Conservation (phyloP, 2,797 vertebrate genomes). For the Malurus splendens region DNA sequence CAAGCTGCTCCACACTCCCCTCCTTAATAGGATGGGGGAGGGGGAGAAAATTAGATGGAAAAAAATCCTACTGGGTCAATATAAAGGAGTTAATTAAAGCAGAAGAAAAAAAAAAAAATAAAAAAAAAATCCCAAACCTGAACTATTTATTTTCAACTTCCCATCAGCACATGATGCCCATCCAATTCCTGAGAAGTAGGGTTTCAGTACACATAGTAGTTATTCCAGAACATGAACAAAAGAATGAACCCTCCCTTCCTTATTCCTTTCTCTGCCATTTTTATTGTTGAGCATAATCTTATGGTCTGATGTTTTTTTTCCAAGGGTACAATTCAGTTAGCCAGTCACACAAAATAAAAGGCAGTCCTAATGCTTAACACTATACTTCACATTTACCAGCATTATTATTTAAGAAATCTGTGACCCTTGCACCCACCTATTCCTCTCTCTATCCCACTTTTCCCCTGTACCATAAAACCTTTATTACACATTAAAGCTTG, state of each 20-base stretch:
- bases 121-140: neutral
- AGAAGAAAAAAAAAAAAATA: neutral
- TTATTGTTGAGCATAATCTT: neutral
- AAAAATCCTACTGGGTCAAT: neutral
- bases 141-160: neutral
- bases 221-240: neutral
- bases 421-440: neutral
- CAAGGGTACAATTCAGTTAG: neutral
- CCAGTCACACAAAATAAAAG: neutral
- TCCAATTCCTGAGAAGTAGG: fast-evolving
- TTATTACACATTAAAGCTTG: neutral
- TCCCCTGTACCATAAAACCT: neutral
- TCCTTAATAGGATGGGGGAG: neutral
- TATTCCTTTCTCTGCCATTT: neutral
- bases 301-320: neutral
- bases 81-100: neutral
- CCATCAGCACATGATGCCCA: neutral
- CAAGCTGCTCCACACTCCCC: neutral
- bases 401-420: neutral
- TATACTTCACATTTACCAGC: neutral
- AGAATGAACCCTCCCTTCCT: fast-evolving
- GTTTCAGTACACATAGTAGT: fast-evolving
- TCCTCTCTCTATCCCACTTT: neutral
- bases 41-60: neutral
- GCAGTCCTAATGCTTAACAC: neutral